These are phyloP conservation scores for Psittacula cyanocephala DNA, from an alignment of 2,113 vertebrate genomes.

Conservation along the genomic window DNA sequence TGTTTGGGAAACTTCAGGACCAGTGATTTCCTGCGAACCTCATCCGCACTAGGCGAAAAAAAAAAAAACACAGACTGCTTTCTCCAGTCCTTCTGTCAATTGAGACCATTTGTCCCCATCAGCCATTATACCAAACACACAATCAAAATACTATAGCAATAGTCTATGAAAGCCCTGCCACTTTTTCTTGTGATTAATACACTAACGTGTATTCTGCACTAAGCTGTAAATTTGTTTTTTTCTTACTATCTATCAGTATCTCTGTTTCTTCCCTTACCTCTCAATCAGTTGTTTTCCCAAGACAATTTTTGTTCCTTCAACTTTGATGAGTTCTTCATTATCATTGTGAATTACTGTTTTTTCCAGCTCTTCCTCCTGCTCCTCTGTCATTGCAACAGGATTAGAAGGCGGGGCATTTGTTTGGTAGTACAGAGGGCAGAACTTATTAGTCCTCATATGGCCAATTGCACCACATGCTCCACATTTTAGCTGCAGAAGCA, in stretches of 20 bases:
- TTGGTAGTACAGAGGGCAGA: constrained; percentile 98
- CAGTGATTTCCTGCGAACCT: constrained; percentile 95
- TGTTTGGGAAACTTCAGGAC: constrained; percentile 98
- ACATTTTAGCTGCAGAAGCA: constrained; percentile 87
- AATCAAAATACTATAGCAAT: rapidly evolving
- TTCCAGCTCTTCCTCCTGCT: constrained; percentile 97
- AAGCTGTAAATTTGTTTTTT: not conserved
- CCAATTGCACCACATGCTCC: constrained; percentile 97
- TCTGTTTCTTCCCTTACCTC: constrained; percentile 77
- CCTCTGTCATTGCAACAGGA: constrained; percentile 98
- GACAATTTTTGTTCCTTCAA: constrained; percentile 98
- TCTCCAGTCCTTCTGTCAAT: not conserved
- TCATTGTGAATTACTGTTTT: constrained; percentile 98
- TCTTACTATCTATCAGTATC: not conserved
- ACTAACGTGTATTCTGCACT: not conserved
- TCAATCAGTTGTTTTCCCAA: constrained; percentile 97
- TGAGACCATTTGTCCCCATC: not conserved
- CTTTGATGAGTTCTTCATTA: constrained; percentile 98
- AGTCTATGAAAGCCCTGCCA: not conserved
- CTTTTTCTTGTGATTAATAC: not conserved
- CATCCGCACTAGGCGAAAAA: constrained; percentile 85
- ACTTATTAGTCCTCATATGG: constrained; percentile 99
- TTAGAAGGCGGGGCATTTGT: constrained; percentile 97
- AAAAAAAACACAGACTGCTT: not conserved
- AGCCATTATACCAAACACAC: not conserved